phyloP scores from a whole-genome alignment of 2,888 invertebrate genomes.

The Ennomos erosarius region DNA sequence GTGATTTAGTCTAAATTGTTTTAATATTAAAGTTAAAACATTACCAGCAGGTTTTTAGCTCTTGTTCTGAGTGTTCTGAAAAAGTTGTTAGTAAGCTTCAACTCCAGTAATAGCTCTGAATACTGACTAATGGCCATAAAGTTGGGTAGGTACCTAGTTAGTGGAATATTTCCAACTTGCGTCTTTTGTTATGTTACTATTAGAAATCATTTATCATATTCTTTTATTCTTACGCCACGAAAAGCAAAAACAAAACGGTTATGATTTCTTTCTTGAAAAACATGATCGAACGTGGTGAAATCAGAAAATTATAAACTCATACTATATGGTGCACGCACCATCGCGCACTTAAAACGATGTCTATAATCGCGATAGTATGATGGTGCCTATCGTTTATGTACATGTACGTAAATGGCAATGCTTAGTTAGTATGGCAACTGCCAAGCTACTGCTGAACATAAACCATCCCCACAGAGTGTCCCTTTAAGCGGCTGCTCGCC shows the following conservation, averaged over 20 bases:
- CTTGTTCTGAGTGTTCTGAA: too few species aligned
- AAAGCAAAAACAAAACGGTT: neutral
- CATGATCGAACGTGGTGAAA: neutral
- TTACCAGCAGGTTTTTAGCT: too few species aligned
- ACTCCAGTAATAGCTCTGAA: too few species aligned
- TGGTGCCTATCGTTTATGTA: neutral
- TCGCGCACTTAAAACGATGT: neutral
- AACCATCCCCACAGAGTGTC: too few species aligned
- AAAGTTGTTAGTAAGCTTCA: too few species aligned
- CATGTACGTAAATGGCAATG: slow-evolving; percentile 38
- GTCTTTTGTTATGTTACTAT: neutral
- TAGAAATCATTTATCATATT: neutral
- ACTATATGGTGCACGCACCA: neutral
- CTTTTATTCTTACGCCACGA: neutral
- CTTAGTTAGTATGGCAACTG: too few species aligned
- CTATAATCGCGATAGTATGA: neutral
- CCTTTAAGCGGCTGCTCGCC: too few species aligned
- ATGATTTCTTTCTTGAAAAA: slow-evolving; percentile 4
- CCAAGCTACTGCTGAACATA: too few species aligned
- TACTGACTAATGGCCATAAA: too few species aligned
- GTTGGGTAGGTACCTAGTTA: neutral
- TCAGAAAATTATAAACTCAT: neutral
- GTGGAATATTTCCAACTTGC: neutral
- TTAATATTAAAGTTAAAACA: too few species aligned
- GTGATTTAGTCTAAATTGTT: too few species aligned